phyloP scores from a whole-genome alignment of 2,888 invertebrate genomes.

The Halictus quadricinctus region DNA sequence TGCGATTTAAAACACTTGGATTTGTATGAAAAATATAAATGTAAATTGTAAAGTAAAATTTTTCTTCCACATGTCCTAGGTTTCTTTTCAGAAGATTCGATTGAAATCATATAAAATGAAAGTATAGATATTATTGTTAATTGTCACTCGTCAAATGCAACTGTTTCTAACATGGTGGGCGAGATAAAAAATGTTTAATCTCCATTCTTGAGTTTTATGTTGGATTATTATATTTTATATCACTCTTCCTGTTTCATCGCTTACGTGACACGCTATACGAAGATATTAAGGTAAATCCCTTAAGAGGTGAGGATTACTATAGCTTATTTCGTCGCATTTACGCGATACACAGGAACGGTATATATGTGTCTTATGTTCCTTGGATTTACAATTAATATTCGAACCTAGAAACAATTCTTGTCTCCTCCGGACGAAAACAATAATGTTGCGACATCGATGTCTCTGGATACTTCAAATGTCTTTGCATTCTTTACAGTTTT shows the following conservation, averaged over 20 bases:
- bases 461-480: neutral
- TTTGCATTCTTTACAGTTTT: no score
- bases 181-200: neutral
- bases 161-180: neutral
- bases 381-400: neutral
- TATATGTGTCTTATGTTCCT: neutral
- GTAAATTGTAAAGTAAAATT: no score
- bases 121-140: neutral
- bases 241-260: neutral
- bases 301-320: constrained; percentile 5
- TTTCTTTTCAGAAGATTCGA: no score
- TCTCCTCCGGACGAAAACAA: neutral
- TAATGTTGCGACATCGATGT: neutral
- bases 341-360: neutral
- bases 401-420: neutral
- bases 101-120: neutral
- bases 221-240: neutral
- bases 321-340: neutral
- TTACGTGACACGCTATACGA: neutral
- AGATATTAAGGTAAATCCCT: neutral
- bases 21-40: no score
- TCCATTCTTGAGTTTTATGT: neutral
- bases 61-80: no score
- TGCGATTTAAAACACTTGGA: no score
- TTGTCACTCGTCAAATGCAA: neutral